phyloP scores from a whole-genome alignment of 2,797 vertebrate genomes.

The Distichodus sexfasciatus region DNA sequence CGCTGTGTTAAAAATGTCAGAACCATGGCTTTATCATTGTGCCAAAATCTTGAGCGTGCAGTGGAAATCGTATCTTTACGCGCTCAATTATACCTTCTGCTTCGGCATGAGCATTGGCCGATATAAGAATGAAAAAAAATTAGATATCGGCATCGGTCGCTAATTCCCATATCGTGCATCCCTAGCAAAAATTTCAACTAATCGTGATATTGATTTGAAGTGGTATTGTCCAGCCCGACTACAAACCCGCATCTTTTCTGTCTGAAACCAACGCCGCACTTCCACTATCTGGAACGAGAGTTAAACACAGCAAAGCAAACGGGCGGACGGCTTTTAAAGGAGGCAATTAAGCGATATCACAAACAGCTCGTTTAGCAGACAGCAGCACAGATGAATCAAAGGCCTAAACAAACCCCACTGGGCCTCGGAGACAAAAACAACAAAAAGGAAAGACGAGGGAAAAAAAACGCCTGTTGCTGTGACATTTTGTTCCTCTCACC shows the following conservation, averaged over 20 bases:
- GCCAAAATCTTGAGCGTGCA: no score
- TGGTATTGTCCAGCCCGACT: not conserved
- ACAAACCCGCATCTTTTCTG: not conserved
- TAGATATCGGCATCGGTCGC: no score
- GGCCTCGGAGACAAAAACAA: constrained; percentile 72
- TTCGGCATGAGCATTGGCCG: no score
- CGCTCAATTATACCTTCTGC: no score
- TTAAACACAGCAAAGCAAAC: constrained; percentile 38
- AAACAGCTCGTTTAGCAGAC: constrained; percentile 53
- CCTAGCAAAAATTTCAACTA: no score
- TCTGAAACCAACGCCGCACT: not conserved
- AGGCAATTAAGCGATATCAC: constrained; percentile 55
- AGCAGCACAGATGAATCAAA: constrained; percentile 63
- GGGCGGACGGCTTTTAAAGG: constrained; percentile 52
- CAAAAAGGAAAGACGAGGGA: constrained; percentile 69
- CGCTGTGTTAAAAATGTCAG: no score
- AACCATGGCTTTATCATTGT: no score
- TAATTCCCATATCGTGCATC: no score
- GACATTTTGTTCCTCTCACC: constrained; percentile 82
- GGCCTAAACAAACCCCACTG: constrained; percentile 64
- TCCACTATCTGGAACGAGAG: constrained; percentile 42
- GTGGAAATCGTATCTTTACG: no score
- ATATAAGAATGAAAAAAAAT: no score
- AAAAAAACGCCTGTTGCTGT: constrained; percentile 76
- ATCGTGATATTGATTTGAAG: not conserved